Evolutionary conservation across 2,113 vertebrate genomes (phyloP).

Genomic region (Nyctibius bracteatus): DNA sequence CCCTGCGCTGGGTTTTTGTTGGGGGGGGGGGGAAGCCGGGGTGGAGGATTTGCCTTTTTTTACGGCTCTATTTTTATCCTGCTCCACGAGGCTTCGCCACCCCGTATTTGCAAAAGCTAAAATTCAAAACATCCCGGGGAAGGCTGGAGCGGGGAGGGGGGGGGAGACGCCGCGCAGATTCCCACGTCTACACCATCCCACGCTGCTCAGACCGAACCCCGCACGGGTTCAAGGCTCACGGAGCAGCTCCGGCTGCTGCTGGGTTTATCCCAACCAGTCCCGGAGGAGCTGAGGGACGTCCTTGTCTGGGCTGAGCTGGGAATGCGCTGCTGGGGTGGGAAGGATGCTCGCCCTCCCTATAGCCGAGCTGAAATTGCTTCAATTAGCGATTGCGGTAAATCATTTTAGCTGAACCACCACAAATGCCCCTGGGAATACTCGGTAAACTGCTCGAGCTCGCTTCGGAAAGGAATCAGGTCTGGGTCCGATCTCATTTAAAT

Average conservation of each 20-base stretch:
- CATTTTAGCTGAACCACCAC: conserved; percentile 12
- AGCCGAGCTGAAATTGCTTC: conserved; percentile 26
- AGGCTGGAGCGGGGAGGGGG: conserved; percentile 3
- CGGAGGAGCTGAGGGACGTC: not conserved
- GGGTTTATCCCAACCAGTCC: not conserved
- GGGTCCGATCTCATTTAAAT: not conserved
- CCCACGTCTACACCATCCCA: too few relatives aligned
- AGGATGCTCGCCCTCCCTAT: not conserved
- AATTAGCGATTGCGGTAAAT: conserved; percentile 28
- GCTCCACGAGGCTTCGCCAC: conserved; percentile 36
- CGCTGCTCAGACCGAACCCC: not conserved
- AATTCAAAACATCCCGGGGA: conserved; percentile 73
- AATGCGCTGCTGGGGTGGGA: not conserved
- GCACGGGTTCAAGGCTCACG: not conserved
- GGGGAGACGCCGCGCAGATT: conserved; percentile 4
- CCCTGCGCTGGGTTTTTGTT: not conserved
- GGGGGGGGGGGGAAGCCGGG: not conserved
- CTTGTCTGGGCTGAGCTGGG: not conserved
- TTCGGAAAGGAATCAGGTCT: not conserved
- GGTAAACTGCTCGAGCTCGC: not conserved
- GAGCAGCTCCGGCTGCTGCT: not conserved
- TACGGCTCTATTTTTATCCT: conserved; percentile 73
- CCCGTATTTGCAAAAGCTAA: conserved; percentile 54
- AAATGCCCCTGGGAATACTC: conserved; percentile 16
- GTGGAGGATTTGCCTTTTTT: conserved; percentile 44